Conservation (phyloP, 2,797 vertebrate species). For the Periparus ater region DNA sequence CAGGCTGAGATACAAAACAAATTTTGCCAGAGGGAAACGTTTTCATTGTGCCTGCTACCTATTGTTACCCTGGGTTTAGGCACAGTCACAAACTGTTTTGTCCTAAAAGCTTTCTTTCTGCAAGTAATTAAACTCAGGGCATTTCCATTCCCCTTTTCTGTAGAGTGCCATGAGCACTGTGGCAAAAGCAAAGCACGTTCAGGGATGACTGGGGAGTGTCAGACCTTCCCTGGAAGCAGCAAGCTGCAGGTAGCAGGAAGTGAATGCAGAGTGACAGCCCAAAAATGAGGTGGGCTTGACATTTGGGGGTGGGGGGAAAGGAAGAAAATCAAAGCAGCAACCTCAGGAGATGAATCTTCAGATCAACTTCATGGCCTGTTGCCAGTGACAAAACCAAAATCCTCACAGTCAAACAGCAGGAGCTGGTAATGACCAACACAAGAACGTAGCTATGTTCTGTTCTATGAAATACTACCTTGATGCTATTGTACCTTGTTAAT, state of each 20-base stretch:
- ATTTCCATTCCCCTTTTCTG: background rate
- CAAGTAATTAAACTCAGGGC: background rate
- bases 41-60: slow-evolving; percentile 23
- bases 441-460: rapidly evolving
- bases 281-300: background rate
- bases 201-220: background rate
- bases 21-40: background rate
- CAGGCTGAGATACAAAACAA: background rate
- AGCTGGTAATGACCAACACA: background rate
- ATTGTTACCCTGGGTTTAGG: slow-evolving; percentile 5
- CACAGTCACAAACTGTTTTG: background rate
- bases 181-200: background rate
- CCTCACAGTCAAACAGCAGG: background rate
- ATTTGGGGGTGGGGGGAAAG: background rate
- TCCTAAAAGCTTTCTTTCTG: background rate
- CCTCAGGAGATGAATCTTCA: background rate
- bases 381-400: background rate
- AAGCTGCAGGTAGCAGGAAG: background rate
- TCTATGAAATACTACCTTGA: background rate
- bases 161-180: background rate
- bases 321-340: background rate
- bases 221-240: background rate
- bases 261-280: background rate
- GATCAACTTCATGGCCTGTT: background rate
- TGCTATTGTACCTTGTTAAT: background rate